A percentile compares a stretch with the other conserved stretches of the same genome.
These are phyloP conservation scores for Empis livida DNA, from an alignment of 2,888 invertebrate species.

Conservation along the genomic window DNA sequence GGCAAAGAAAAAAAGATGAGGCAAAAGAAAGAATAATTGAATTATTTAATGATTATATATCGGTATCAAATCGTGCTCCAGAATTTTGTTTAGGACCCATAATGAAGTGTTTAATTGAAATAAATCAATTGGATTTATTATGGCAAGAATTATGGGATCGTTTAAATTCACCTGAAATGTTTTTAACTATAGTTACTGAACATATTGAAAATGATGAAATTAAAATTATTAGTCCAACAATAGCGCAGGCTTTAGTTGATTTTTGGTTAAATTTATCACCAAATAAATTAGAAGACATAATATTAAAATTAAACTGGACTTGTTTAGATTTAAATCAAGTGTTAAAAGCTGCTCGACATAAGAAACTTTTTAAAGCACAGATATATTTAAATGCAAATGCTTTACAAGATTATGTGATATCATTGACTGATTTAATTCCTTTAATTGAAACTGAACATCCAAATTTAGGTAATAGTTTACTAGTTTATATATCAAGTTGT, in stretches of 20 bases:
- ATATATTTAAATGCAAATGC: constrained; percentile 67
- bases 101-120: constrained; percentile 30
- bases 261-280: constrained; percentile 49
- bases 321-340: constrained; percentile 66
- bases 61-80: constrained; percentile 30
- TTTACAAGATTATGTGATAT: constrained; percentile 58
- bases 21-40: constrained; percentile 35
- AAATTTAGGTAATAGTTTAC: constrained; percentile 64
- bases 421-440: constrained; percentile 53
- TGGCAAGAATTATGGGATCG: constrained; percentile 52
- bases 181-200: constrained; percentile 56
- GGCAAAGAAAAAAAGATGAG: constrained; percentile 32
- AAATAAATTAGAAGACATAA: constrained; percentile 52
- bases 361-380: constrained; percentile 31
- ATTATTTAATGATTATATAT: constrained; percentile 37
- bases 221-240: constrained; percentile 47
- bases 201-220: constrained; percentile 53
- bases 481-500: constrained; percentile 79
- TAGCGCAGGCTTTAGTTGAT: constrained; percentile 58
- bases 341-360: constrained; percentile 28
- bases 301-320: constrained; percentile 58
- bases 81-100: constrained; percentile 34
- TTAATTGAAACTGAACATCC: constrained; percentile 37
- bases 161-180: constrained; percentile 42
- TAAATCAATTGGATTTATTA: constrained; percentile 39